A percentile compares a stretch with the other conserved stretches of the same genome.
Conservation (phyloP, 1,140 invertebrate genomes). For the Drosophila orena region DNA sequence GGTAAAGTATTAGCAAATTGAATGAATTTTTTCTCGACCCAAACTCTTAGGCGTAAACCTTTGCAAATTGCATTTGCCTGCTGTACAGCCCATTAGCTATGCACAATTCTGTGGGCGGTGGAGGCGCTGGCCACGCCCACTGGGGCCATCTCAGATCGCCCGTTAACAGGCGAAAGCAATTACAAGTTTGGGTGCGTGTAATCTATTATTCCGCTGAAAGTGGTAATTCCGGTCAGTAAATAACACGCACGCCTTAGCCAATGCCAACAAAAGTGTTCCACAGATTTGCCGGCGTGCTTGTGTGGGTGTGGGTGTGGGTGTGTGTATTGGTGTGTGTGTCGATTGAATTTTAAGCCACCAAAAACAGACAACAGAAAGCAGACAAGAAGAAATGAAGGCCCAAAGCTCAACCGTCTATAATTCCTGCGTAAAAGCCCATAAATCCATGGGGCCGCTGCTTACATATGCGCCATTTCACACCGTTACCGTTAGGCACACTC, state of each 20-base stretch:
- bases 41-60: conserved; percentile 13
- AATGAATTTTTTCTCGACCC: conserved; percentile 32
- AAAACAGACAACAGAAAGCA: conserved; percentile 36
- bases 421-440: conserved; percentile 79
- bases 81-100: conserved; percentile 57
- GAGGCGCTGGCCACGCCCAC: conserved; percentile 26
- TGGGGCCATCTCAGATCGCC: conserved; percentile 30
- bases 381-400: conserved; percentile 58
- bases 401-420: conserved; percentile 72
- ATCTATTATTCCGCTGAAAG: conserved; percentile 82
- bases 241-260: conserved; percentile 65
- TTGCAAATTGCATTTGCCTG: conserved; percentile 43
- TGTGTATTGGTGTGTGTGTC: conserved; percentile 26
- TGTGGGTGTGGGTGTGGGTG: neutral
- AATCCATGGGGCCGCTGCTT: conserved; percentile 71
- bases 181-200: conserved; percentile 57
- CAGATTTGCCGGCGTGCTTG: conserved; percentile 6
- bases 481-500: conserved; percentile 70
- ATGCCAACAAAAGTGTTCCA: conserved; percentile 52
- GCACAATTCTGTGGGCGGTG: conserved; percentile 46
- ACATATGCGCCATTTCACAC: conserved; percentile 82
- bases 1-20: neutral
- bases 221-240: conserved; percentile 83
- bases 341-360: conserved; percentile 76
- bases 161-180: conserved; percentile 48